phyloP scores from a whole-genome alignment of 2,888 invertebrate species.

The Mylabris sibirica region DNA sequence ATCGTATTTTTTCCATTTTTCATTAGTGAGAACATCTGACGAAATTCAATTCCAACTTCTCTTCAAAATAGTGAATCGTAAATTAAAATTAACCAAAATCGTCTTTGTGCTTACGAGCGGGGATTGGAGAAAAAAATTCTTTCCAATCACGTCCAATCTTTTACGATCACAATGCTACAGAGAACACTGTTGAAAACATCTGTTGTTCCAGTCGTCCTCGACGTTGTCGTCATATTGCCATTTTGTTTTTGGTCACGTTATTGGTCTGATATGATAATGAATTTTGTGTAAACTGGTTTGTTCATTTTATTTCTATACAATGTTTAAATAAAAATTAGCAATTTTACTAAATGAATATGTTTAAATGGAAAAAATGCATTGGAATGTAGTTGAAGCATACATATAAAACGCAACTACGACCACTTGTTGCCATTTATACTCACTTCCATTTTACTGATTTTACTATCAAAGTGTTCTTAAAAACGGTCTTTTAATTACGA shows the following conservation, averaged over 20 bases:
- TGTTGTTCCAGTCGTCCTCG: constrained; percentile 12
- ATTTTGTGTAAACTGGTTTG: constrained; percentile 18
- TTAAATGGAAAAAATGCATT: constrained; percentile 19
- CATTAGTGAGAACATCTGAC: background rate
- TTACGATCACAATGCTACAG: constrained; percentile 19
- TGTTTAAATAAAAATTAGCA: too few species aligned
- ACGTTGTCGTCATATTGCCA: constrained; percentile 15
- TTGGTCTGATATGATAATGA: constrained; percentile 20
- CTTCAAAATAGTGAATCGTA: background rate
- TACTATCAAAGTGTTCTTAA: background rate
- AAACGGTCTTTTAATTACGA: background rate
- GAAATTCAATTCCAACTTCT: background rate
- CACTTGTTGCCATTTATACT: constrained; percentile 32
- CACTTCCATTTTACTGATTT: background rate
- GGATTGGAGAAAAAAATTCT: background rate
- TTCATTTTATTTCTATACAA: too few species aligned
- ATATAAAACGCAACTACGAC: constrained; percentile 22
- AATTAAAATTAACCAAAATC: background rate
- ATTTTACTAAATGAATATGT: background rate
- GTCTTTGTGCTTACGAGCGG: too few species aligned
- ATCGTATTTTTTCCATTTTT: constrained; percentile 8
- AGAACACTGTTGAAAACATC: constrained; percentile 22
- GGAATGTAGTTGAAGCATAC: constrained; percentile 19
- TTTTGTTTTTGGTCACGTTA: constrained; percentile 14
- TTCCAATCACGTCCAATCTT: constrained; percentile 26